These are phyloP conservation scores for Mylabris phalerata DNA, from an alignment of 1,140 invertebrate genomes.

Conservation along the genomic window DNA sequence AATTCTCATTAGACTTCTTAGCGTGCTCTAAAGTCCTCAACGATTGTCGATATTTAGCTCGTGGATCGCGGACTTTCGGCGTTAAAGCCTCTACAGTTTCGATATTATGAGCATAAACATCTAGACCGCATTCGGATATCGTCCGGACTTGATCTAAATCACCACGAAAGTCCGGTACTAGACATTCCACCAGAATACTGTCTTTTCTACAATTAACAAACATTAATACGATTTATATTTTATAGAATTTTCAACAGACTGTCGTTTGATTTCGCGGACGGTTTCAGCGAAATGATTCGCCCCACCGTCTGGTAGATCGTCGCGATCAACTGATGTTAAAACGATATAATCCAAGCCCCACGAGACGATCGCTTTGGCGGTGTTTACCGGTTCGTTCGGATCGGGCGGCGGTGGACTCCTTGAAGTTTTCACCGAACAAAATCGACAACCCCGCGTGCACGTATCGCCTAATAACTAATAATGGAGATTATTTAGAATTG, in stretches of 20 bases:
- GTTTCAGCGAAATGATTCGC: conserved; percentile 87
- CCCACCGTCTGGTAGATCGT: conserved; percentile 91
- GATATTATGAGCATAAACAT: conserved; percentile 96
- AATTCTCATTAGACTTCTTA: conserved; percentile 67
- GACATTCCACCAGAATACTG: conserved; percentile 88
- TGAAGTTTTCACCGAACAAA: conserved; percentile 98
- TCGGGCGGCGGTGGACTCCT: conserved; percentile 85
- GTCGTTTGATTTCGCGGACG: conserved; percentile 68
- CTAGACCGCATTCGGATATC: conserved; percentile 76
- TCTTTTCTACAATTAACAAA: conserved; percentile 55
- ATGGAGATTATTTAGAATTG: background rate
- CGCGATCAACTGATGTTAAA: conserved; percentile 95
- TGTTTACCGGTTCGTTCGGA: conserved; percentile 86
- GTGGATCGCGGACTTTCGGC: conserved; percentile 85
- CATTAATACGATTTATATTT: background rate
- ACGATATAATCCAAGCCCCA: conserved; percentile 99
- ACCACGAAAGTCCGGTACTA: conserved; percentile 94
- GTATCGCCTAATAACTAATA: conserved; percentile 84
- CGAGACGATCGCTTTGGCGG: conserved; percentile 81
- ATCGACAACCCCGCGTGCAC: conserved; percentile 87
- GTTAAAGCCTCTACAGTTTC: conserved; percentile 89
- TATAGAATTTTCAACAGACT: conserved; percentile 43
- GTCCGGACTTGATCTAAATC: conserved; percentile 66
- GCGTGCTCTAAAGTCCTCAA: conserved; percentile 74
- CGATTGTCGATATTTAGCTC: conserved; percentile 80